Evolutionary conservation across 2,797 vertebrate genomes (phyloP).

Genomic region (Malacoraja senta): DNA sequence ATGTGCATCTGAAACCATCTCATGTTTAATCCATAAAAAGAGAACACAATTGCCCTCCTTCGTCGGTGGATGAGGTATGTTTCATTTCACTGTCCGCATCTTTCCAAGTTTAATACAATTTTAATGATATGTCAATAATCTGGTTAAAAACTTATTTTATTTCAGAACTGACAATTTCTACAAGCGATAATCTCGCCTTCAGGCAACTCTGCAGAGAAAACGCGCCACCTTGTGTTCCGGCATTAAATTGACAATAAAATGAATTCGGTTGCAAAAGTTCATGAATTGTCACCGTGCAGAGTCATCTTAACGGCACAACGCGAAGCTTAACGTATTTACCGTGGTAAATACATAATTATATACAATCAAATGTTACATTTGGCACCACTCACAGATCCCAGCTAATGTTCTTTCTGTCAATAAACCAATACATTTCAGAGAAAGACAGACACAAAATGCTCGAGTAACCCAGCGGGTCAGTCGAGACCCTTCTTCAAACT

Average conservation of each 20-base stretch:
- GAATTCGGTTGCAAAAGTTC: neutral
- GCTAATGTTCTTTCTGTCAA: neutral
- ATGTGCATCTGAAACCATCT: neutral
- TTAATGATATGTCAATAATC: neutral
- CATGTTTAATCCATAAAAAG: neutral
- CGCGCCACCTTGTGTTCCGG: neutral
- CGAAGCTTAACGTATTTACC: neutral
- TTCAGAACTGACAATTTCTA: neutral
- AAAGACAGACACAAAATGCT: too few species aligned
- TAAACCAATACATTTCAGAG: neutral
- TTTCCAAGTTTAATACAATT: neutral
- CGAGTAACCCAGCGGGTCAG: too few species aligned
- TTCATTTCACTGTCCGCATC: neutral
- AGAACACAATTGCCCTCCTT: neutral
- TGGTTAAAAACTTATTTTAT: neutral
- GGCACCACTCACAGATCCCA: neutral
- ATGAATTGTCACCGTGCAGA: neutral
- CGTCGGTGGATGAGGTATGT: neutral
- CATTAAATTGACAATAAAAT: neutral
- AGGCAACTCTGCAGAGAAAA: neutral
- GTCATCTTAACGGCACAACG: neutral
- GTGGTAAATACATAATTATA: neutral
- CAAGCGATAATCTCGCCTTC: neutral
- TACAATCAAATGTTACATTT: neutral
- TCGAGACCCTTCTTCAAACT: too few species aligned